Percentiles rank a stretch among this genome's conserved stretches.
Evolutionary conservation across 2,113 vertebrate genomes (phyloP).

Genomic region (Heptranchias perlo): DNA sequence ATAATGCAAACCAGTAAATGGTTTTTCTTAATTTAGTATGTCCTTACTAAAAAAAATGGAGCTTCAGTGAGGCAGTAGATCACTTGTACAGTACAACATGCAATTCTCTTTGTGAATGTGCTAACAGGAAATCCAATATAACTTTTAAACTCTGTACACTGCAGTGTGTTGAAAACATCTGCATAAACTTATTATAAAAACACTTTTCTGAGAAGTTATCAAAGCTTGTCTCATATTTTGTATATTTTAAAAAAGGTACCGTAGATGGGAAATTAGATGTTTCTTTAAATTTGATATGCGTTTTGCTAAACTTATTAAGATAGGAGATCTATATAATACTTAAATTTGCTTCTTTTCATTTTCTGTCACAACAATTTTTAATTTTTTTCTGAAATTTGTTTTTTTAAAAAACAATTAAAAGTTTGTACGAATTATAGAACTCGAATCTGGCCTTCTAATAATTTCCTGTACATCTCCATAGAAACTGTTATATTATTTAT

Average conservation of each 20-base stretch:
- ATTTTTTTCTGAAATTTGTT: no score
- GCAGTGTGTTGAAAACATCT: neutral
- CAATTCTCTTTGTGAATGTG: neutral
- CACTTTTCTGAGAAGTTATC: neutral
- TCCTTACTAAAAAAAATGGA: neutral
- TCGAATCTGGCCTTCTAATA: neutral
- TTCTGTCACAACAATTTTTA: neutral
- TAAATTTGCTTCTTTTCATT: neutral
- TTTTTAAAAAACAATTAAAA: neutral
- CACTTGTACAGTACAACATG: neutral
- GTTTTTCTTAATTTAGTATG: neutral
- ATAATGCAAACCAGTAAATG: neutral
- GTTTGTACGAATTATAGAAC: neutral
- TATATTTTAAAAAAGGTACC: neutral
- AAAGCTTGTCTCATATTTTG: neutral
- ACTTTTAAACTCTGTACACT: neutral
- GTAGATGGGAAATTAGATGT: neutral
- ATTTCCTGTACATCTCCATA: neutral
- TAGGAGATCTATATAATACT: neutral
- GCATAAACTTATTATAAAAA: neutral
- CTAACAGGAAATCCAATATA: neutral
- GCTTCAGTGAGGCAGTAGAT: neutral
- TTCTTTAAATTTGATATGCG: neutral
- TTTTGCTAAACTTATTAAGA: neutral
- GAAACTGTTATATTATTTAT: neutral